phyloP scores from a whole-genome alignment of 2,888 invertebrate genomes.

The Xiphydria camelus region DNA sequence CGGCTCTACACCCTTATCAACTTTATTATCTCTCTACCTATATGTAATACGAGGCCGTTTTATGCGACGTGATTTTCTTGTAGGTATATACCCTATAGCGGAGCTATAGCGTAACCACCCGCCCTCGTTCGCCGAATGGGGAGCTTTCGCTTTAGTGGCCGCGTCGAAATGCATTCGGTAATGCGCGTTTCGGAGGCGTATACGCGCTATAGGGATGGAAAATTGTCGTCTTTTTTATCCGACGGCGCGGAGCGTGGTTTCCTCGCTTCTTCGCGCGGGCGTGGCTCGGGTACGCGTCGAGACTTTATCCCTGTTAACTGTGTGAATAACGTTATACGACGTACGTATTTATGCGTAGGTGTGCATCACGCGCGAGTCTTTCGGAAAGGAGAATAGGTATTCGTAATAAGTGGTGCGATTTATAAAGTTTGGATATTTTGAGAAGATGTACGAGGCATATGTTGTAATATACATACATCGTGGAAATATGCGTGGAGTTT shows the following conservation, averaged over 20 bases:
- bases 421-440: background rate
- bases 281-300: no score
- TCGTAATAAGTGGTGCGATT: background rate
- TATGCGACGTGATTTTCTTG: constrained; percentile 44
- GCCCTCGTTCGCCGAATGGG: background rate
- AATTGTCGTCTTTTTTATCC: no score
- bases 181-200: constrained; percentile 1
- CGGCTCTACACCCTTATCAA: constrained; percentile 56
- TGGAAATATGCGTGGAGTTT: no score
- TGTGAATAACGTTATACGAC: no score
- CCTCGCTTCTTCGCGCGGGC: no score
- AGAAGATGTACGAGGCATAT: no score
- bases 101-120: background rate
- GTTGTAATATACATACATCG: constrained; percentile 4
- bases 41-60: constrained; percentile 38
- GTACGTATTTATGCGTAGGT: no score
- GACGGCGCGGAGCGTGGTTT: no score
- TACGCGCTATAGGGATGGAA: no score
- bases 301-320: no score
- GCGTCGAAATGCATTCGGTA: constrained; percentile 15
- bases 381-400: background rate
- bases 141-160: constrained; percentile 14
- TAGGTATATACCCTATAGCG: constrained; percentile 32
- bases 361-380: no score
- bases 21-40: constrained; percentile 52